Conservation (phyloP, 2,888 invertebrate genomes). For the Metacarcinus magister region DNA sequence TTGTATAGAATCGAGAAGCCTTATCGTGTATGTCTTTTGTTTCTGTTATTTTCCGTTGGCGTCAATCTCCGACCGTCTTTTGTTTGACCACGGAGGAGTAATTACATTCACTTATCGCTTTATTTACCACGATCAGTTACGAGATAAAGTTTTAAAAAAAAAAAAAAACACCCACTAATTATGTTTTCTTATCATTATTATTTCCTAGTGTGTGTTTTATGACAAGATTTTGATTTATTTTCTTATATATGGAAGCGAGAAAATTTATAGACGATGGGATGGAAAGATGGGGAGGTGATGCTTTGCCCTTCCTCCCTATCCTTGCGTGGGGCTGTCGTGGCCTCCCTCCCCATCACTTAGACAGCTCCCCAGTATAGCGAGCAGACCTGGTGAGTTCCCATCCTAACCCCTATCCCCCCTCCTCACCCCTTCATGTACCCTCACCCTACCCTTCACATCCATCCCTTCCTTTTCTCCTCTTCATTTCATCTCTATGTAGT, state of each 20-base stretch:
- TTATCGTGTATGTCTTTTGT: not conserved
- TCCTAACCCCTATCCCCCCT: not conserved
- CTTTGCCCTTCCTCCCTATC: not conserved
- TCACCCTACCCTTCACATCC: not conserved
- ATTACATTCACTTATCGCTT: not conserved
- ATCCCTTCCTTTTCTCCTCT: not conserved
- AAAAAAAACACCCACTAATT: not conserved
- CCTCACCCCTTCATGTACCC: not conserved
- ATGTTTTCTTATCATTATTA: not conserved
- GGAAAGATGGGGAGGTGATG: not conserved
- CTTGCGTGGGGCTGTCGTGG: not conserved
- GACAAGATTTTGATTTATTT: not conserved
- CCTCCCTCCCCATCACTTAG: not conserved
- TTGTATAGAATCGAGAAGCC: not conserved
- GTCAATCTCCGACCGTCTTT: not conserved
- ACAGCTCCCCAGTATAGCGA: not conserved
- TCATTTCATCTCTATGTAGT: not conserved
- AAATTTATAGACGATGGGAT: not conserved
- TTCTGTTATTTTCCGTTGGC: not conserved
- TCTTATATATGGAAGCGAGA: not conserved
- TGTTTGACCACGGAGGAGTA: not conserved
- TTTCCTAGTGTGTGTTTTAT: not conserved
- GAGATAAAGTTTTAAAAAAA: not conserved
- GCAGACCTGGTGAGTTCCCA: conserved; percentile 8
- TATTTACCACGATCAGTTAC: not conserved